Conservation (phyloP, 2,888 invertebrate genomes). For the Leucoma salicis region DNA sequence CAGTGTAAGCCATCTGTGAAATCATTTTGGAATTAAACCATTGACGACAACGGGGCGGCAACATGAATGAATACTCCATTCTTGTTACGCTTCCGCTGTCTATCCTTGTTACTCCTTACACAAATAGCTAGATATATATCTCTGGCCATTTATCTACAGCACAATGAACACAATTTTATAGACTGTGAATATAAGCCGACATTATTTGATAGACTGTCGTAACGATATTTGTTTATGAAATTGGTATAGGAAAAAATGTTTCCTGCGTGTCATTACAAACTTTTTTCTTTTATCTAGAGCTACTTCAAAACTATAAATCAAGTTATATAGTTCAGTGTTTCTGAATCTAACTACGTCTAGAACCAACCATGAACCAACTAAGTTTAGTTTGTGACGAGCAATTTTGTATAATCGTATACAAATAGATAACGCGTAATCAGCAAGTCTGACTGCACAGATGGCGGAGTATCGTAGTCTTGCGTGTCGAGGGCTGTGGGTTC, state of each 20-base stretch:
- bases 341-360: too few relatives aligned
- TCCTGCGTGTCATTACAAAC: not conserved
- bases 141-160: conserved; percentile 33
- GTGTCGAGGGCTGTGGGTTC: too few relatives aligned
- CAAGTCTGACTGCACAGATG: too few relatives aligned
- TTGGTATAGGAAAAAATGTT: not conserved
- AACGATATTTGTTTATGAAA: not conserved
- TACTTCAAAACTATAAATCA: too few relatives aligned
- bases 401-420: too few relatives aligned
- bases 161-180: conserved; percentile 47
- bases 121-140: conserved; percentile 14
- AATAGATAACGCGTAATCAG: too few relatives aligned
- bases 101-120: conserved; percentile 45
- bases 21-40: too few relatives aligned
- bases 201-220: conserved; percentile 23
- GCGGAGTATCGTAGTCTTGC: too few relatives aligned
- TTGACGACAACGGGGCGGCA: conserved; percentile 51
- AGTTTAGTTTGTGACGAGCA: too few relatives aligned
- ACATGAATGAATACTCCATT: conserved; percentile 70
- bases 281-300: not conserved
- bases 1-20: too few relatives aligned
- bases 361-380: too few relatives aligned
- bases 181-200: conserved; percentile 48
- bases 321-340: too few relatives aligned
- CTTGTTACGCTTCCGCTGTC: conserved; percentile 63